These are phyloP conservation scores for Saxicola maurus DNA, from an alignment of 2,797 vertebrate species.

Conservation along the genomic window DNA sequence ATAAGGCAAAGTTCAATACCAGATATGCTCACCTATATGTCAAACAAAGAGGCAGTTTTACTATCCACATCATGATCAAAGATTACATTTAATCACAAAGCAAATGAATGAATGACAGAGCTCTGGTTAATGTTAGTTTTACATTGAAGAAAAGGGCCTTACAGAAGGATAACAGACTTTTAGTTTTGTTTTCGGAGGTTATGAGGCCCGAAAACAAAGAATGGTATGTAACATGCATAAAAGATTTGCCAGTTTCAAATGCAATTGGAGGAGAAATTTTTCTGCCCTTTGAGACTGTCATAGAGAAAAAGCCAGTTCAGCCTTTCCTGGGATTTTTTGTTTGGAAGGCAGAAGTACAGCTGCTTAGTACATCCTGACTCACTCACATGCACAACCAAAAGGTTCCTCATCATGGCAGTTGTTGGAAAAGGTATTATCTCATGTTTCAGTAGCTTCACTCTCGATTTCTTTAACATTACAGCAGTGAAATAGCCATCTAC, in stretches of 20 bases:
- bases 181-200: not conserved
- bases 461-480: slow-evolving; percentile 90
- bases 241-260: not conserved
- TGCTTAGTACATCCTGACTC: not conserved
- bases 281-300: not conserved
- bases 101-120: not conserved
- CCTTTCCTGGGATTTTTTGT: not conserved
- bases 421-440: slow-evolving; percentile 82
- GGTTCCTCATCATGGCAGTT: slow-evolving; percentile 93
- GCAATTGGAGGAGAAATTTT: not conserved
- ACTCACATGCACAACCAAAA: slow-evolving; percentile 86
- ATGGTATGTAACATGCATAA: not conserved
- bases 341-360: not conserved
- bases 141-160: not conserved
- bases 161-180: not conserved
- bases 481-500: slow-evolving; percentile 87
- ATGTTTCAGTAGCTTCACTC: slow-evolving; percentile 84
- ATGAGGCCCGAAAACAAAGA: not conserved
- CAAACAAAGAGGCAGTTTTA: not conserved
- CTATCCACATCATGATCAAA: fast-evolving
- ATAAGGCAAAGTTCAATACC: slow-evolving; percentile 86
- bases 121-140: not conserved
- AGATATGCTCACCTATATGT: slow-evolving; percentile 76
- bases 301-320: not conserved
- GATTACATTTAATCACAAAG: not conserved